phyloP scores from a whole-genome alignment of 2,113 vertebrate species.

The Hippocampus comes region DNA sequence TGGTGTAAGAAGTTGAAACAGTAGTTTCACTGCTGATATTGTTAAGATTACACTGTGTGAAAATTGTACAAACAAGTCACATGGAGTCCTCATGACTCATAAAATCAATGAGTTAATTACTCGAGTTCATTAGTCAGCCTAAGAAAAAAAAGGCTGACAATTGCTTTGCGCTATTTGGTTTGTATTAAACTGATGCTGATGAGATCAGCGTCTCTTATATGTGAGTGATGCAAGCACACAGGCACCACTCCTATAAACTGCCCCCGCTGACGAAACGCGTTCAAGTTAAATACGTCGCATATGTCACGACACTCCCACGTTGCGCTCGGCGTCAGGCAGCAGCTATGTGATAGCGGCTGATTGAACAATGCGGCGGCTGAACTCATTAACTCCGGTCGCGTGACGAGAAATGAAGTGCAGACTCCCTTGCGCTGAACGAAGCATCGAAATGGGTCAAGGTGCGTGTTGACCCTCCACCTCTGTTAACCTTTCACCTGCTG shows the following conservation, averaged over 20 bases:
- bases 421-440: neutral
- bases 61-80: neutral
- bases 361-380: conserved; percentile 2
- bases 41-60: neutral
- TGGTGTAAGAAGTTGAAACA: neutral
- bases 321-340: neutral
- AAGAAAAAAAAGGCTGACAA: neutral
- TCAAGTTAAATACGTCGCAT: conserved; percentile 2
- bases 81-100: neutral
- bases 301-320: conserved; percentile 20
- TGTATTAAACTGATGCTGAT: neutral
- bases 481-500: conserved; percentile 40
- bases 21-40: neutral
- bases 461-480: neutral
- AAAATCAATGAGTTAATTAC: neutral
- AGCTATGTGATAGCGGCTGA: neutral
- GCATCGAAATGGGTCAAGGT: neutral
- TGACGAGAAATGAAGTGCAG: neutral
- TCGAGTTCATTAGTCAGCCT: neutral
- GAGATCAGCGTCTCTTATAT: neutral
- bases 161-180: neutral
- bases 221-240: conserved; percentile 11
- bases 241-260: conserved; percentile 20
- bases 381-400: conserved; percentile 2
- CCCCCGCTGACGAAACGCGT: conserved; percentile 20